Conservation (phyloP, 2,888 invertebrate species). For the Drosophila niveifrons region DNA sequence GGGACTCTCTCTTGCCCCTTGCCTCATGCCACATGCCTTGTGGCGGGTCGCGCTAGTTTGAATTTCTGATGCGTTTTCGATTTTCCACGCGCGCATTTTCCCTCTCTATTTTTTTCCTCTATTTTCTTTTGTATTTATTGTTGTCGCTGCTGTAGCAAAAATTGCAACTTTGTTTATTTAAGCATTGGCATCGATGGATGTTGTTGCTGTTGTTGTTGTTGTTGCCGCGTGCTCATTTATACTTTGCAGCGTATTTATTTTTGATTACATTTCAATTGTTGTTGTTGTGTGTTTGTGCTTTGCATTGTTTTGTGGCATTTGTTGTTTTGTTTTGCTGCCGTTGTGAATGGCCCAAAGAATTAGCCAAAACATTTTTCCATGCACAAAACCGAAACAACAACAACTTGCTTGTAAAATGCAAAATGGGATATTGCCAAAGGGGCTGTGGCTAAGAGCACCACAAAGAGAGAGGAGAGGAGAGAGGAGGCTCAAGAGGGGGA, state of each 20-base stretch:
- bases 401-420: not conserved
- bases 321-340: not conserved
- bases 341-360: slow-evolving; percentile 45
- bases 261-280: slow-evolving; percentile 68
- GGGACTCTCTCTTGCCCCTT: slow-evolving; percentile 7
- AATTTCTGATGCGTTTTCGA: slow-evolving; percentile 77
- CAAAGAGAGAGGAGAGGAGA: not conserved
- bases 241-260: slow-evolving; percentile 65
- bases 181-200: slow-evolving; percentile 34
- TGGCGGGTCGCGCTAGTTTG: slow-evolving; percentile 43
- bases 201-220: slow-evolving; percentile 19
- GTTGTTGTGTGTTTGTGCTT: slow-evolving; percentile 27
- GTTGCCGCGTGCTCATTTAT: slow-evolving; percentile 46
- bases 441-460: slow-evolving; percentile 8
- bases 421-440: slow-evolving; percentile 20
- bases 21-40: not conserved
- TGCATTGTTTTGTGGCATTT: slow-evolving; percentile 34
- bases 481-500: not conserved
- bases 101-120: slow-evolving; percentile 24
- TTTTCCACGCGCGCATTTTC: slow-evolving; percentile 55
- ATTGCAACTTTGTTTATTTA: slow-evolving; percentile 76
- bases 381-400: slow-evolving; percentile 20
- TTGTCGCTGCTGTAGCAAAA: slow-evolving; percentile 46
- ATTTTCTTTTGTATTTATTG: slow-evolving; percentile 65
- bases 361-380: slow-evolving; percentile 50